Conservation (phyloP, 2,888 invertebrate genomes). For the Nemapogon koenigi region DNA sequence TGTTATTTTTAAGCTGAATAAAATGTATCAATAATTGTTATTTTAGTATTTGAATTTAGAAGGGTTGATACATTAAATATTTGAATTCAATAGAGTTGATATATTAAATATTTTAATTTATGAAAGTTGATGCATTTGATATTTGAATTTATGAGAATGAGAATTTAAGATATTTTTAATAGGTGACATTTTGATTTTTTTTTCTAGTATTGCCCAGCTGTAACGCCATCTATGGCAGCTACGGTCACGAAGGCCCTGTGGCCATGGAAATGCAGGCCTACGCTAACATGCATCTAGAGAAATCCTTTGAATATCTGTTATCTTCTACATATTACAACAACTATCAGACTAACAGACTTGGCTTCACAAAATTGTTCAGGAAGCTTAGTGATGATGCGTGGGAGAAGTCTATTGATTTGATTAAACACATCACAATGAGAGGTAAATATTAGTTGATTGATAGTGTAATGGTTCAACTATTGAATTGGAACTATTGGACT, state of each 20-base stretch:
- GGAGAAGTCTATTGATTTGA: constrained; percentile 75
- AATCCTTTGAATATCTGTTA: constrained; percentile 79
- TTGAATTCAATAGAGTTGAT: no score
- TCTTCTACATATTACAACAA: constrained; percentile 79
- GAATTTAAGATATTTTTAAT: no score
- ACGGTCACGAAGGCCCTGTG: constrained; percentile 51
- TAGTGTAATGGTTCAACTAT: background rate
- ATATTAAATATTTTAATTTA: no score
- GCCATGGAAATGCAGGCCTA: constrained; percentile 53
- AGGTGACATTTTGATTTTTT: background rate
- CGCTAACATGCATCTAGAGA: constrained; percentile 69
- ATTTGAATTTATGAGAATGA: no score
- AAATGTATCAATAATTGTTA: no score
- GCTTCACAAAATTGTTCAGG: constrained; percentile 77
- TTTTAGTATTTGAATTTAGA: no score
- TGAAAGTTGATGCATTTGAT: no score
- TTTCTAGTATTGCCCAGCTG: constrained; percentile 53
- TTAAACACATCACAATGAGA: constrained; percentile 78
- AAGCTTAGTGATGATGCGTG: constrained; percentile 77
- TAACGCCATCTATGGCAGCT: constrained; percentile 70
- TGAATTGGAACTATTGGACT: no score
- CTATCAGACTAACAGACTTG: constrained; percentile 76
- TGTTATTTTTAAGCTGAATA: no score
- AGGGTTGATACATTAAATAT: no score
- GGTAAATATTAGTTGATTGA: constrained; percentile 49